Conservation (phyloP, 2,888 invertebrate species). For the Aradus depressus region DNA sequence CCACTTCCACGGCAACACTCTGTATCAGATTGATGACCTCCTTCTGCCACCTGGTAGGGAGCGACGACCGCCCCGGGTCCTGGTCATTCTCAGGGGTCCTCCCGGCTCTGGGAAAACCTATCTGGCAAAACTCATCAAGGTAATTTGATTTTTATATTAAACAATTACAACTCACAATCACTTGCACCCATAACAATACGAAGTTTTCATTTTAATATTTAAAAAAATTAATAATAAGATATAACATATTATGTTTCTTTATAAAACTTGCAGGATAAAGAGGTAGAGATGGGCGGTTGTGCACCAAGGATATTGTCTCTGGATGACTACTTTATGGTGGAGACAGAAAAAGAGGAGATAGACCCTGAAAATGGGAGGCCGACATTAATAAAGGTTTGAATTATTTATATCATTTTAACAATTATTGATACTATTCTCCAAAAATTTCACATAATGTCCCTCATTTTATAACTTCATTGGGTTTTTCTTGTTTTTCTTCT, state of each 20-base stretch:
- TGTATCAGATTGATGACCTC: constrained; percentile 63
- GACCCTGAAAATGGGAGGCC: constrained; percentile 63
- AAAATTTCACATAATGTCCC: no score
- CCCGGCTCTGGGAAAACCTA: constrained; percentile 93
- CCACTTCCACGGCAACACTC: no score
- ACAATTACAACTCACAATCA: background rate
- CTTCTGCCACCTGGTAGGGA: constrained; percentile 66
- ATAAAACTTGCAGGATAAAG: constrained; percentile 45
- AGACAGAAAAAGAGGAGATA: constrained; percentile 59
- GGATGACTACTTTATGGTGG: constrained; percentile 91
- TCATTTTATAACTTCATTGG: no score
- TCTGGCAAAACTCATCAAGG: constrained; percentile 77
- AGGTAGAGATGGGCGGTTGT: constrained; percentile 71
- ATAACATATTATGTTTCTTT: background rate
- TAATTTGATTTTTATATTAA: constrained; percentile 33
- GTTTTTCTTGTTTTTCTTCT: no score
- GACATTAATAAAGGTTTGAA: constrained; percentile 46
- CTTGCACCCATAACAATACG: background rate
- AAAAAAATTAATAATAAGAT: background rate
- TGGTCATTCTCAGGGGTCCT: constrained; percentile 80
- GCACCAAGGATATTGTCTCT: constrained; percentile 86
- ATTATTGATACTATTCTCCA: no score
- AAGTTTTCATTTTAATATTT: background rate
- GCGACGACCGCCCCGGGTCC: constrained; percentile 67
- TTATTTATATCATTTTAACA: no score